Conservation (phyloP, 2,888 invertebrate genomes). For the Opisthograptis luteolata region DNA sequence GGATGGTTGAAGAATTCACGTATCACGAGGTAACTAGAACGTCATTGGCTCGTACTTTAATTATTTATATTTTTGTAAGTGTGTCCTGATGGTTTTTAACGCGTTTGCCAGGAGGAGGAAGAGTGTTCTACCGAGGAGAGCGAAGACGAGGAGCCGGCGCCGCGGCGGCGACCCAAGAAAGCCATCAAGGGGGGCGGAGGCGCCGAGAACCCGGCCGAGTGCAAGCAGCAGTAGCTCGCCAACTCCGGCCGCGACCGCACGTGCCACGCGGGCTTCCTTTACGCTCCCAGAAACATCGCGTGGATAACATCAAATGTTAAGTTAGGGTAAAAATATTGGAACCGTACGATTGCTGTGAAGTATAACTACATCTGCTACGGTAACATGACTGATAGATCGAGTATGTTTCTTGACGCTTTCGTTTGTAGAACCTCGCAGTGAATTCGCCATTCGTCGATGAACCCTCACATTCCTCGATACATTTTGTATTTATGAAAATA, state of each 20-base stretch:
- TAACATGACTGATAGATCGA: conserved; percentile 34
- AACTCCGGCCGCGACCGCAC: background rate
- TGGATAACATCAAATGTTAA: conserved; percentile 14
- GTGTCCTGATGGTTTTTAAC: conserved; percentile 19
- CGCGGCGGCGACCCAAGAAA: conserved; percentile 70
- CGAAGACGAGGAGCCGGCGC: conserved; percentile 80
- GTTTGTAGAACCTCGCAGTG: conserved; percentile 24
- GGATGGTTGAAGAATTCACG: conserved; percentile 80
- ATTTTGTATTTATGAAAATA: conserved; percentile 19
- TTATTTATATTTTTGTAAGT: conserved; percentile 3
- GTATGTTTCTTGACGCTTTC: conserved; percentile 16
- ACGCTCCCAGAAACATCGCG: conserved; percentile 19
- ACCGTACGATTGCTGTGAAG: conserved; percentile 29
- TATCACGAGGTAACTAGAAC: conserved; percentile 42
- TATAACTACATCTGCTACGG: conserved; percentile 28
- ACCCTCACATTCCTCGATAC: conserved; percentile 35
- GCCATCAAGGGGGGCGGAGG: conserved; percentile 46
- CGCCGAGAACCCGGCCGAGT: conserved; percentile 85
- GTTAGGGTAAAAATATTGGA: conserved; percentile 27
- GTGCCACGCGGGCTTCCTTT: conserved; percentile 27
- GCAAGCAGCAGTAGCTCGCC: conserved; percentile 87
- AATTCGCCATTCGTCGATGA: conserved; percentile 26
- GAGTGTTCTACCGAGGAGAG: conserved; percentile 85
- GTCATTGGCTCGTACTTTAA: conserved; percentile 16
- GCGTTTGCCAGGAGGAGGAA: conserved; percentile 70